Conservation (phyloP, 35 echinoderm and acorn worm species). For the Hemicentrotus pulcherrimus region DNA sequence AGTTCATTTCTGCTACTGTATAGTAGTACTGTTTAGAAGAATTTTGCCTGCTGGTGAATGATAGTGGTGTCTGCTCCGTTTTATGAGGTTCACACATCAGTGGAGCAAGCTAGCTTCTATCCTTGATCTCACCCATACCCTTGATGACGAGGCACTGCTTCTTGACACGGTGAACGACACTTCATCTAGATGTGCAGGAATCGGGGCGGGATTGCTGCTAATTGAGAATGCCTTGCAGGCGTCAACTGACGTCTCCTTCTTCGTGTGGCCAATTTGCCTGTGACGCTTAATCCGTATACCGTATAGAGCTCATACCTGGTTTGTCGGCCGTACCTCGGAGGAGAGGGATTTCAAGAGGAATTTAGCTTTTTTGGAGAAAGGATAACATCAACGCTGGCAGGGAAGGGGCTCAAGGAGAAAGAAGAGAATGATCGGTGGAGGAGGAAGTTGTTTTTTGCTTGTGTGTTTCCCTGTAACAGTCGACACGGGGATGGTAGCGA, state of each 20-base stretch:
- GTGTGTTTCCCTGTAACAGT: background rate
- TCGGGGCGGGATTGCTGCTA: background rate
- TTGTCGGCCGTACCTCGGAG: background rate
- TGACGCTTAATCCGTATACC: background rate
- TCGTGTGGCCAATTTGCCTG: background rate
- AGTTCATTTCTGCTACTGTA: background rate
- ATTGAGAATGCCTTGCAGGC: constrained; percentile 8
- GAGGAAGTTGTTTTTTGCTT: constrained; percentile 11
- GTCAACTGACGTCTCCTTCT: background rate
- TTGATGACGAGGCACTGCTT: background rate
- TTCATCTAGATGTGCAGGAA: background rate
- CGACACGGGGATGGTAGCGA: background rate
- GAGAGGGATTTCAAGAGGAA: background rate
- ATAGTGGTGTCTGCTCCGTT: background rate
- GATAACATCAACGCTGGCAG: background rate
- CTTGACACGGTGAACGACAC: background rate
- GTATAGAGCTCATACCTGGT: background rate
- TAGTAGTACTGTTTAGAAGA: no score
- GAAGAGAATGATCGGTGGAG: background rate
- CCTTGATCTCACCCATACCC: background rate
- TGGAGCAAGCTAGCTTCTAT: background rate
- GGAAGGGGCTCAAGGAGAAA: background rate
- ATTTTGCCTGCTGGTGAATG: background rate
- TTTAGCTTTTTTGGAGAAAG: background rate
- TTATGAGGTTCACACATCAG: background rate